Evolutionary conservation across 2,888 invertebrate genomes (phyloP).

Genomic region (Pomacea canaliculata): DNA sequence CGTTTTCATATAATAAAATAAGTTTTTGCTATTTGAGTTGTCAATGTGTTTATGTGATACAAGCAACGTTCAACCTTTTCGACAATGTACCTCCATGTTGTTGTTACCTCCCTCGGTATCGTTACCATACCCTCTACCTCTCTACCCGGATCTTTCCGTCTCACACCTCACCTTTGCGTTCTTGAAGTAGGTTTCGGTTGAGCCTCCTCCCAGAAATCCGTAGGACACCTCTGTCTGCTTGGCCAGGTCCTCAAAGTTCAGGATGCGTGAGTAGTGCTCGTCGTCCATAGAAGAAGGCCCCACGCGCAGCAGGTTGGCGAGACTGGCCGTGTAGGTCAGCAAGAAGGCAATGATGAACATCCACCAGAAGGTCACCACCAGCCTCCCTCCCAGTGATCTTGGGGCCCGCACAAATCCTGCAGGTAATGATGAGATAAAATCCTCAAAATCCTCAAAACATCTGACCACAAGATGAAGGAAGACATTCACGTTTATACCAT

Average conservation of each 20-base stretch:
- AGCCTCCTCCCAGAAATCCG: constrained; percentile 40
- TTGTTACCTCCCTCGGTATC: no score
- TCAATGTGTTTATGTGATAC: no score
- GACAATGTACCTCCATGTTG: no score
- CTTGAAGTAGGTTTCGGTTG: constrained; percentile 42
- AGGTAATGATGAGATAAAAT: no score
- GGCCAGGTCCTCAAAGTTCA: constrained; percentile 43
- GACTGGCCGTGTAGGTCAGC: constrained; percentile 52
- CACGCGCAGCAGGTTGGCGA: constrained; percentile 52
- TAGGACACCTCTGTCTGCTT: constrained; percentile 40
- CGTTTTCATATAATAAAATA: no score
- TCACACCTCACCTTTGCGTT: constrained; percentile 26
- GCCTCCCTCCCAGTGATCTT: constrained; percentile 52
- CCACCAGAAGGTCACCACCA: constrained; percentile 57
- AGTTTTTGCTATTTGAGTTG: no score
- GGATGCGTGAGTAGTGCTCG: constrained; percentile 26
- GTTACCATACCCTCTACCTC: no score
- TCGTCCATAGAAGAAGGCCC: constrained; percentile 32
- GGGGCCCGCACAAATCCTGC: constrained; percentile 53
- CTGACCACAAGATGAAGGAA: background rate
- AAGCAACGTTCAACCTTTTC: no score
- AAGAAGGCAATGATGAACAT: constrained; percentile 52
- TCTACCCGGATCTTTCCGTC: no score
- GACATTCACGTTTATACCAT: background rate
- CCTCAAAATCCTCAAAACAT: no score